phyloP scores from a whole-genome alignment of 2,888 invertebrate species.

The Drosophila gaucha region DNA sequence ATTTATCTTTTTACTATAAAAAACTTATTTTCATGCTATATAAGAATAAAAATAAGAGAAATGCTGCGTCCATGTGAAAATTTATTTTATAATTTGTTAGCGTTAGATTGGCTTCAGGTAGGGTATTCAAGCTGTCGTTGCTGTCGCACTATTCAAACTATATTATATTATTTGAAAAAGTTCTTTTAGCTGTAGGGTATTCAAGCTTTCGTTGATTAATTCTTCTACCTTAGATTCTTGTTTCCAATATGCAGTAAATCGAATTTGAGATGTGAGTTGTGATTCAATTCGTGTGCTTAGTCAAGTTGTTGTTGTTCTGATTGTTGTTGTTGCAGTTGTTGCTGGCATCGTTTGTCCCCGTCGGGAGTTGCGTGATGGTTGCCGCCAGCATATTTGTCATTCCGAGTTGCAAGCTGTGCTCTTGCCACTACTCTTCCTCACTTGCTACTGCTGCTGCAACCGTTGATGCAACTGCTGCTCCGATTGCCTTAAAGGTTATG shows the following conservation, averaged over 20 bases:
- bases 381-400: slow-evolving; percentile 71
- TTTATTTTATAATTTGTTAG: too few species aligned
- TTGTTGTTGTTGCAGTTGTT: slow-evolving; percentile 11
- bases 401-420: slow-evolving; percentile 46
- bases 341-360: slow-evolving; percentile 24
- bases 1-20: too few species aligned
- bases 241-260: slow-evolving; percentile 47
- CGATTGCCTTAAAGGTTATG: slow-evolving; percentile 76
- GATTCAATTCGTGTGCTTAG: slow-evolving; percentile 27
- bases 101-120: too few species aligned
- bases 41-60: too few species aligned
- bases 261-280: slow-evolving; percentile 31
- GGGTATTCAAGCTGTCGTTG: background rate
- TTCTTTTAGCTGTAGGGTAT: too few species aligned
- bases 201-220: too few species aligned
- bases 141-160: too few species aligned
- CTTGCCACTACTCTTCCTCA: slow-evolving; percentile 43
- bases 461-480: slow-evolving; percentile 34
- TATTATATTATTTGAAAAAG: too few species aligned
- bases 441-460: slow-evolving; percentile 27
- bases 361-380: slow-evolving; percentile 60
- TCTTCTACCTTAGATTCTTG: background rate
- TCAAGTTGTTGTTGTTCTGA: slow-evolving; percentile 20
- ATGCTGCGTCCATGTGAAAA: too few species aligned
- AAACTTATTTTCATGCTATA: too few species aligned